Evolutionary conservation across 1,140 invertebrate species (phyloP).

Genomic region (Cydia splendana): DNA sequence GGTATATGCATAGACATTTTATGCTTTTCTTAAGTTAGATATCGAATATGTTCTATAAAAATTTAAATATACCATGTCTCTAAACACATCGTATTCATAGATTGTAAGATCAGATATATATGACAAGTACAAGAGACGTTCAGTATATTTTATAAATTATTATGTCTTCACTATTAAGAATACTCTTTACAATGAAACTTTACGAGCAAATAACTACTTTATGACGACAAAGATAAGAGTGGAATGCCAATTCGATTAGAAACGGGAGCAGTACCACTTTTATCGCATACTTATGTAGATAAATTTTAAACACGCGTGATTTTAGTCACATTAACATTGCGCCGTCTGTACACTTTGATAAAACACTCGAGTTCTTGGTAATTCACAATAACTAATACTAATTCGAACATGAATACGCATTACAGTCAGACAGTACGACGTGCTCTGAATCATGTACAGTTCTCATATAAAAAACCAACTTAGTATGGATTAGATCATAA

Average conservation of each 20-base stretch:
- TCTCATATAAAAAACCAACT: not conserved
- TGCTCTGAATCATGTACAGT: slow-evolving; percentile 9
- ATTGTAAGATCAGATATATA: no score
- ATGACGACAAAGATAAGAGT: slow-evolving; percentile 64
- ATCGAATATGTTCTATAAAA: no score
- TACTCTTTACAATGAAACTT: slow-evolving; percentile 46
- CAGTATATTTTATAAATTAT: no score
- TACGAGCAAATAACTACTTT: slow-evolving; percentile 56
- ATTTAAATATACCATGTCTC: no score
- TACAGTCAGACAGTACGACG: not conserved
- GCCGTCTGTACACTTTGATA: slow-evolving; percentile 12
- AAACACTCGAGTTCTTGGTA: not conserved
- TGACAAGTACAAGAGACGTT: no score
- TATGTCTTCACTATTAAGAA: not conserved
- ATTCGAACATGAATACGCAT: slow-evolving; percentile 9
- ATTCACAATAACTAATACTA: slow-evolving; percentile 12
- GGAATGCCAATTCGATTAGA: slow-evolving; percentile 73
- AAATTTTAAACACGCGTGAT: slow-evolving; percentile 62
- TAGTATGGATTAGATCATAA: not conserved
- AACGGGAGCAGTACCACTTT: slow-evolving; percentile 58
- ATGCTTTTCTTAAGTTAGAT: no score
- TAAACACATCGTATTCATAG: no score
- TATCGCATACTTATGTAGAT: slow-evolving; percentile 69
- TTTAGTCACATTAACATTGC: slow-evolving; percentile 46
- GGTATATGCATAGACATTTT: no score